Percentiles rank a stretch among this genome's conserved stretches.
phyloP scores from a whole-genome alignment of 2,888 invertebrate species.

The Hesperia comma region DNA sequence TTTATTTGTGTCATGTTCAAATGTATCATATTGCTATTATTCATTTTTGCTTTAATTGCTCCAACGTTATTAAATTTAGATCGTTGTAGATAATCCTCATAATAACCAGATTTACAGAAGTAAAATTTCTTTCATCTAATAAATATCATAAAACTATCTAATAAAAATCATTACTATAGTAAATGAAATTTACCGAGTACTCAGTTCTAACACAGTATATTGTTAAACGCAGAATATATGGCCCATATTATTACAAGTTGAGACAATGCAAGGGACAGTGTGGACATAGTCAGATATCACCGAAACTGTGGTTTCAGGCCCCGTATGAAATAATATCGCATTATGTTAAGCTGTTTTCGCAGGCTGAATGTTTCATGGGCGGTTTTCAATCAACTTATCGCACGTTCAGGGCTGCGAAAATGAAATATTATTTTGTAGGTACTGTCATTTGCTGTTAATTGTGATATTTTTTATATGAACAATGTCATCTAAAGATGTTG shows the following conservation, averaged over 20 bases:
- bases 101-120: no score
- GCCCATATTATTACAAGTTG: constrained; percentile 20
- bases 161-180: no score
- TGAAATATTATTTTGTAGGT: background rate
- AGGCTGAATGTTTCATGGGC: constrained; percentile 33
- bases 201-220: background rate
- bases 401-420: background rate
- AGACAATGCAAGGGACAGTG: constrained; percentile 12
- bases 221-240: background rate
- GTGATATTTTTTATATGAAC: no score
- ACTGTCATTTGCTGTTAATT: no score
- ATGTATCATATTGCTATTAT: no score
- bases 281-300: constrained; percentile 42
- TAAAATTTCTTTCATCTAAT: no score
- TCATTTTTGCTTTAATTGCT: no score
- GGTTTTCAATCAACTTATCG: constrained; percentile 38
- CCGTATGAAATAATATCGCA: constrained; percentile 47
- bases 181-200: background rate
- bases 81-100: no score
- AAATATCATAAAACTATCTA: no score
- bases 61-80: no score
- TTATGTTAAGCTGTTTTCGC: constrained; percentile 40
- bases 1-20: background rate
- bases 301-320: constrained; percentile 49
- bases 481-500: no score